phyloP scores from a whole-genome alignment of 2,888 invertebrate genomes.

The Drosophila algonquin region DNA sequence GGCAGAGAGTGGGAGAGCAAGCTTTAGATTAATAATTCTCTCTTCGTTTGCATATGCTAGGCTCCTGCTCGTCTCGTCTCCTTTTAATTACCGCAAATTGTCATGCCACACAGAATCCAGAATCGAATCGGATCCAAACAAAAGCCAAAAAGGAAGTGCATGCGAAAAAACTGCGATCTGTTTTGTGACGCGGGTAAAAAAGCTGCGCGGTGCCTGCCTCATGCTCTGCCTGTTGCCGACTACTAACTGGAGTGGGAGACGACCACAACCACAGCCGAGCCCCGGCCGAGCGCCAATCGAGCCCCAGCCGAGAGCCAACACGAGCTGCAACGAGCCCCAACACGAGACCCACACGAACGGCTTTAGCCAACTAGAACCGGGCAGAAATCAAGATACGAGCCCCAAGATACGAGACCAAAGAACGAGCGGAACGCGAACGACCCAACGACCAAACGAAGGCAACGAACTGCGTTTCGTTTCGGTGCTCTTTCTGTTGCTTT shows the following conservation, averaged over 20 bases:
- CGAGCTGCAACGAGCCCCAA: conserved; percentile 11
- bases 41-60: conserved; percentile 21
- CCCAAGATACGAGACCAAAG: conserved; percentile 56
- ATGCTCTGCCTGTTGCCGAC: conserved; percentile 68
- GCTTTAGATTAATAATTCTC: conserved; percentile 57
- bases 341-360: conserved; percentile 51
- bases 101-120: conserved; percentile 48
- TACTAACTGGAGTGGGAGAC: conserved; percentile 58
- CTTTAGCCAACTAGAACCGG: conserved; percentile 73
- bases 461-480: conserved; percentile 43
- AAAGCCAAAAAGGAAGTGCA: conserved; percentile 14
- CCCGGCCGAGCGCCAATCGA: conserved; percentile 2
- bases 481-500: conserved; percentile 10
- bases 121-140: conserved; percentile 17
- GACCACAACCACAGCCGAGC: conserved; percentile 10
- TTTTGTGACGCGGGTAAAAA: conserved; percentile 5
- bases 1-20: conserved; percentile 45
- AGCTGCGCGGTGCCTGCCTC: conserved; percentile 45
- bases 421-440: conserved; percentile 59
- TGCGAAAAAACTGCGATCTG: conserved; percentile 36
- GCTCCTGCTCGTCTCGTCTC: conserved; percentile 13
- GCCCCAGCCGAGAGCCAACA: conserved; percentile 29
- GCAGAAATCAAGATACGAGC: conserved; percentile 71
- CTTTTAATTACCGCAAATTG: conserved; percentile 50
- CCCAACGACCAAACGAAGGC: conserved; percentile 27